Evolutionary conservation across 2,888 invertebrate genomes (phyloP).

Genomic region (Polydrusus pterygomalis): DNA sequence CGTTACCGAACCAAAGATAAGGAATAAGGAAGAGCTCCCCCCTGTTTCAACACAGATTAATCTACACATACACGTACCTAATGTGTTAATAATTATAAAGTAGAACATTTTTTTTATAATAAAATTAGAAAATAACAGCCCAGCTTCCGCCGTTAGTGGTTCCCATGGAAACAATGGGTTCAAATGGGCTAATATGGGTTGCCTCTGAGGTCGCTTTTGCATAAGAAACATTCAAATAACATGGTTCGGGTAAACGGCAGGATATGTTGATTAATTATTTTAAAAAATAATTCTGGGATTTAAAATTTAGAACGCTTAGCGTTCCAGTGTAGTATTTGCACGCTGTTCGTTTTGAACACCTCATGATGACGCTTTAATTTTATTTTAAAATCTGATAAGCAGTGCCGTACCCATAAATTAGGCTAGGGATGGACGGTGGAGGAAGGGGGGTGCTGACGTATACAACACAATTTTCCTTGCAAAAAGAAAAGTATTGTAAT

Average conservation of each 20-base stretch:
- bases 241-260: conserved; percentile 17
- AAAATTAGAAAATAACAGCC: conserved; percentile 57
- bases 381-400: too few species aligned
- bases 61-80: conserved; percentile 42
- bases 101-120: conserved; percentile 57
- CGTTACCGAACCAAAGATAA: conserved; percentile 11
- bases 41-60: background rate
- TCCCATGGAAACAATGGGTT: conserved; percentile 58
- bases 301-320: too few species aligned
- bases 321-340: too few species aligned
- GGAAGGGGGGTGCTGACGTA: too few species aligned
- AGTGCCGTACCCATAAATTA: too few species aligned
- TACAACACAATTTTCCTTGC: too few species aligned
- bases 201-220: conserved; percentile 54
- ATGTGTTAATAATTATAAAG: conserved; percentile 62
- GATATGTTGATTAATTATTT: conserved; percentile 10
- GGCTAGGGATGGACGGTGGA: too few species aligned
- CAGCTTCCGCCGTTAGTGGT: conserved; percentile 60
- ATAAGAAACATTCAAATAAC: conserved; percentile 53
- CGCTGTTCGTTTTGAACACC: too few species aligned
- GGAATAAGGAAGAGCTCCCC: conserved; percentile 11
- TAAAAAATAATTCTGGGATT: background rate
- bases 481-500: too few species aligned
- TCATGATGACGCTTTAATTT: too few species aligned
- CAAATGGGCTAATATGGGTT: conserved; percentile 35